These are phyloP conservation scores for Embiotoca jacksoni DNA, from an alignment of 2,113 vertebrate species.

Conservation along the genomic window DNA sequence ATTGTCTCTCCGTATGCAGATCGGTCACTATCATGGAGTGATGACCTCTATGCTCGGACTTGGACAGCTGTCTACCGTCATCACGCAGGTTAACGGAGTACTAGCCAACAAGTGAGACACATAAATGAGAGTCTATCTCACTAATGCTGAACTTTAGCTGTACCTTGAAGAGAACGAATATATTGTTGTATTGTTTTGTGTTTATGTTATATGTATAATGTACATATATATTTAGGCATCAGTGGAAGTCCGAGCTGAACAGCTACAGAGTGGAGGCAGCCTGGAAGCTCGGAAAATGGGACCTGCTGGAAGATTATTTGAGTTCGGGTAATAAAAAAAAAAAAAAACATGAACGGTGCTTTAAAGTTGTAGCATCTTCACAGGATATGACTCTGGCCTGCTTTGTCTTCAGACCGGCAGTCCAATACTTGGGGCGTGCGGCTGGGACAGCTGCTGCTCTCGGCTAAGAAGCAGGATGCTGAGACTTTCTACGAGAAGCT, in stretches of 20 bases:
- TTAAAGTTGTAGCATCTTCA: neutral
- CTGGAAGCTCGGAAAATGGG: slow-evolving; percentile 97
- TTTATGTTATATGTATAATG: neutral
- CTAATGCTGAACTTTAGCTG: neutral
- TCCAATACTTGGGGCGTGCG: slow-evolving; percentile 94
- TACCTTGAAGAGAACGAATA: too few species aligned
- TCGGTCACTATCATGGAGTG: slow-evolving; percentile 95
- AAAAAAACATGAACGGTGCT: neutral
- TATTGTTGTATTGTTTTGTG: neutral
- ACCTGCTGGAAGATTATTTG: slow-evolving; percentile 94
- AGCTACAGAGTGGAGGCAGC: slow-evolving; percentile 97
- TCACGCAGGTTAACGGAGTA: slow-evolving; percentile 97
- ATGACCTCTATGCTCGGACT: slow-evolving; percentile 98
- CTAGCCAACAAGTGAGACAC: slow-evolving; percentile 91
- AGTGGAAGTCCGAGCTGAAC: slow-evolving; percentile 96
- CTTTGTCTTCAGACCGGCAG: slow-evolving; percentile 85
- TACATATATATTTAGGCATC: slow-evolving; percentile 81
- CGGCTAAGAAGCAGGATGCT: slow-evolving; percentile 91
- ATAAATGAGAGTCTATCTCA: neutral
- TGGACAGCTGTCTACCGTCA: slow-evolving; percentile 96
- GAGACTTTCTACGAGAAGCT: slow-evolving; percentile 90
- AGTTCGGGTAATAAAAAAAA: slow-evolving; percentile 85
- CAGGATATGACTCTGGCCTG: too few species aligned
- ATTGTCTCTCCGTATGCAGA: slow-evolving; percentile 78
- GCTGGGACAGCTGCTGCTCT: slow-evolving; percentile 92